Base-by-base conservation (phyloP, 23 tunicate genomes). In the Diplosoma virens region DNA sequence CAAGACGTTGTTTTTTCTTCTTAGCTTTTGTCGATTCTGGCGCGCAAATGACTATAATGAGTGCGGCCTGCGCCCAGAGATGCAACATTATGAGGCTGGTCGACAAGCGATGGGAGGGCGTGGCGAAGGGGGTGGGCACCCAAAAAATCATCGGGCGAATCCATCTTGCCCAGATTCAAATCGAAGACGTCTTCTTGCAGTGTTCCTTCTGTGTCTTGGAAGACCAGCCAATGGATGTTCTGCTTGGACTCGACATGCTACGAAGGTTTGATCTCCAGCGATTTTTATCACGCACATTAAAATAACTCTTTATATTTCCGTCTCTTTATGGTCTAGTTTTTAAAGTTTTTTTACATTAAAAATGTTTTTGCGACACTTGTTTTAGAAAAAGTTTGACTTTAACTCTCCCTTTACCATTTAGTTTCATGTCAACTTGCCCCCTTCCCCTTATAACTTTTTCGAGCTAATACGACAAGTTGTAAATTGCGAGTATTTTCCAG, bases 11-110 rank as follows among this genome's bases (percentile, higher is more conserved):
- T 25, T 6, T 29, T 30, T 63, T 63, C 11, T 5, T 67, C 64
- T 24, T 45, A 93, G 98, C 98, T 18, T 93, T 93, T 66, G 98
- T 93, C 33, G 98, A 93, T 74, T 87, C 98, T 71, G 98, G 98
- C 17, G 98, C 98, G 0, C 98, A 93, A 46, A 87, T 87, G 98
- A 93, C 98, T 22, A 93, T 93, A 23, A 93, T 93, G 98, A 93
- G 98, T 58, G 50, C 83, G 30, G 71, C 65, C 11, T 93, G 98
- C 68, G 98, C 98, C 2, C 69, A 93, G 65, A 36, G 86, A 6
- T 93, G 98, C 75, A 71, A 87, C 75, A 86, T 83, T 59, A 93
- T 87, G 94, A 78, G 98, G 11, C 60, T 93, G 1, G 94, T 87
- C 7, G 98, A 93, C 56, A 87, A 47, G 52, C 64, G 98, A 31